phyloP scores from a whole-genome alignment of 2,888 invertebrate genomes.

The Periphyllus acericola region DNA sequence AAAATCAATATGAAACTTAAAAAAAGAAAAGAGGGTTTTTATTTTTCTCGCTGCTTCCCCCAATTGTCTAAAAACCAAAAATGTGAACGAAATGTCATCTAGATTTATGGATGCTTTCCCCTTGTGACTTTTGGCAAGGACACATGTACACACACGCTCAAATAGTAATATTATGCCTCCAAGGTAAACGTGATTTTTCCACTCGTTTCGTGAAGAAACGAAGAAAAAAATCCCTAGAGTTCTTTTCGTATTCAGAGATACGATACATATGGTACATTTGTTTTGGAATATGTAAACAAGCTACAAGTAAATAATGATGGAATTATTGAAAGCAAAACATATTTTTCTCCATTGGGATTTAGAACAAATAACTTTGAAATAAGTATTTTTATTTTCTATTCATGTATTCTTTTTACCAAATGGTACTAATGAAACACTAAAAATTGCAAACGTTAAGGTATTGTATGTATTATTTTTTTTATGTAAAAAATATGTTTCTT shows the following conservation, averaged over 20 bases:
- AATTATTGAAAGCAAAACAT: constrained; percentile 46
- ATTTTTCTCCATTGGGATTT: constrained; percentile 34
- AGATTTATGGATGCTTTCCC: constrained; percentile 59
- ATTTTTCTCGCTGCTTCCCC: constrained; percentile 21
- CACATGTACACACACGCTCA: constrained; percentile 35
- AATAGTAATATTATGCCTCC: constrained; percentile 52
- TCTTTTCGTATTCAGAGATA: constrained; percentile 38
- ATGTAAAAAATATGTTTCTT: background rate
- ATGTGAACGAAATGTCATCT: constrained; percentile 56
- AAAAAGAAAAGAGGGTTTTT: constrained; percentile 25
- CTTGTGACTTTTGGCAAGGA: constrained; percentile 50
- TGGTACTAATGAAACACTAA: background rate
- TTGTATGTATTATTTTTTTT: background rate
- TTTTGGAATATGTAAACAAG: constrained; percentile 53
- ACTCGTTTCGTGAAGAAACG: constrained; percentile 8
- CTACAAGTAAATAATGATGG: constrained; percentile 52
- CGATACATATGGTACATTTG: constrained; percentile 50
- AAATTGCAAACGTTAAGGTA: background rate
- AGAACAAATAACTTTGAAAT: constrained; percentile 15
- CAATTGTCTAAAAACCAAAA: constrained; percentile 55
- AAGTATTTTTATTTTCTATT: background rate
- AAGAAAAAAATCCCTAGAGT: constrained; percentile 31
- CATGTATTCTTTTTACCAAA: background rate
- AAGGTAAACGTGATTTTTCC: constrained; percentile 59
- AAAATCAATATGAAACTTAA: constrained; percentile 21